Base-by-base conservation (phyloP, 2,797 vertebrate genomes). In the Sebastes oblongus region DNA sequence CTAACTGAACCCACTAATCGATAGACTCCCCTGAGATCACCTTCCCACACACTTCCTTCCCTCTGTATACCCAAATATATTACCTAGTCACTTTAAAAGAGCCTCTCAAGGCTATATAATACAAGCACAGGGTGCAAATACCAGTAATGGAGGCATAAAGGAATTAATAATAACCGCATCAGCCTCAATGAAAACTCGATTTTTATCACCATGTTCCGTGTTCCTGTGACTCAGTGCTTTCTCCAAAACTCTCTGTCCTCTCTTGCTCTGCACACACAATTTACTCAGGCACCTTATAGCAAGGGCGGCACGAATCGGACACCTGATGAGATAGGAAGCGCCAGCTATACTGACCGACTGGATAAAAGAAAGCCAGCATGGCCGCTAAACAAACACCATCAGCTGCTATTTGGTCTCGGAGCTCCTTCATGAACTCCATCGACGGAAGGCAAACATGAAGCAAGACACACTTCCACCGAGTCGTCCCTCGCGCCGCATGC, bases 351-450 rank as follows among this genome's bases (percentile, higher is more conserved):
- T 58, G 85, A 82, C 70, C 66, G 78, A 86, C 86, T 80, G 80
- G 87, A 90, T 88, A 74, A 89, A 87, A 76, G 69, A 78, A 87
- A 89, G 89, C 84, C 85, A 71, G 86, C 79, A 75, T 75, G 73
- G 86, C 68, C 8, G 7, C 89, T 89, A 81, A 90, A 88, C 88
- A 93, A 93, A 94, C 90, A 89, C 78, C 87, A 82, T 92, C 88
- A 84, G 83, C 84, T n/a, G 84, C 74, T 79, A 90, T 88, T 90
- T 86, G 89, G 88, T 87, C 85, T 89, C 79, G 32, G 86, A 88
- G 89, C 86, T 83, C 81, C 90, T 89, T 90, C 86, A 86, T 89
- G 91, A 89, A 91, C 88, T 91, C 89, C 84, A 67, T 68, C 76
- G 81, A 90, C 78, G 76, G 82, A 90, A 86, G 80, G 91, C 87